phyloP scores from a whole-genome alignment of 2,888 invertebrate species.

The Agrochola lychnidis region DNA sequence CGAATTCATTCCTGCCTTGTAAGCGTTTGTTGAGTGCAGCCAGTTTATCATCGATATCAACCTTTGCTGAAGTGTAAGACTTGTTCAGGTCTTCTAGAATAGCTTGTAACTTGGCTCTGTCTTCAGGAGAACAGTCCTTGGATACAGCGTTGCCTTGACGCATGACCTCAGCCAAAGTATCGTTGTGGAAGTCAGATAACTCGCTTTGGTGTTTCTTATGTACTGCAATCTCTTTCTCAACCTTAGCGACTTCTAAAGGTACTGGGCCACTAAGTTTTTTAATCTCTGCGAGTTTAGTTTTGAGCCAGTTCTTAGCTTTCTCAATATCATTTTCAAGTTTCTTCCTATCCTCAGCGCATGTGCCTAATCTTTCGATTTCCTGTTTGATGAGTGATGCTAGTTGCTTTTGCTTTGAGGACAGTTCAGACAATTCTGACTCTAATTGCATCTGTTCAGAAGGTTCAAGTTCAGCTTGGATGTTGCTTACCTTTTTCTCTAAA shows the following conservation, averaged over 20 bases:
- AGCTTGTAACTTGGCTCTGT: slow-evolving; percentile 92
- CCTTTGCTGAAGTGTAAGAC: slow-evolving; percentile 93
- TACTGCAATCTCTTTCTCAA: slow-evolving; percentile 95
- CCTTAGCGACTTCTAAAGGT: slow-evolving; percentile 94
- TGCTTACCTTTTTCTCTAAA: slow-evolving; percentile 95
- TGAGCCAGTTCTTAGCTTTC: slow-evolving; percentile 95
- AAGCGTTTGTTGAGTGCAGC: slow-evolving; percentile 93
- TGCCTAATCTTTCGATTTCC: slow-evolving; percentile 93
- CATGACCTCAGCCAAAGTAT: slow-evolving; percentile 93
- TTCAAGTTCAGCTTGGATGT: slow-evolving; percentile 96
- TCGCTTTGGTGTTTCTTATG: slow-evolving; percentile 94
- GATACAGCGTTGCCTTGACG: slow-evolving; percentile 94
- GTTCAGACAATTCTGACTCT: slow-evolving; percentile 93
- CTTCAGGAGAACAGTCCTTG: slow-evolving; percentile 95
- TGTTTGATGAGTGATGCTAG: slow-evolving; percentile 93
- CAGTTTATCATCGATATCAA: slow-evolving; percentile 93
- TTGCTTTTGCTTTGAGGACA: slow-evolving; percentile 94
- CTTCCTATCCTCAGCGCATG: slow-evolving; percentile 93
- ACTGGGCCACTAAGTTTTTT: slow-evolving; percentile 94
- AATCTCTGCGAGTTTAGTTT: slow-evolving; percentile 93
- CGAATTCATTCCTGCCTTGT: slow-evolving; percentile 95
- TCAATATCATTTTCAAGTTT: slow-evolving; percentile 95
- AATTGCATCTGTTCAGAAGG: slow-evolving; percentile 95
- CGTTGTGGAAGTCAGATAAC: slow-evolving; percentile 94
- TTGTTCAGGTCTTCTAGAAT: slow-evolving; percentile 93